Base-by-base conservation (phyloP, 2,888 invertebrate genomes). In the Frankliniella intonsa region DNA sequence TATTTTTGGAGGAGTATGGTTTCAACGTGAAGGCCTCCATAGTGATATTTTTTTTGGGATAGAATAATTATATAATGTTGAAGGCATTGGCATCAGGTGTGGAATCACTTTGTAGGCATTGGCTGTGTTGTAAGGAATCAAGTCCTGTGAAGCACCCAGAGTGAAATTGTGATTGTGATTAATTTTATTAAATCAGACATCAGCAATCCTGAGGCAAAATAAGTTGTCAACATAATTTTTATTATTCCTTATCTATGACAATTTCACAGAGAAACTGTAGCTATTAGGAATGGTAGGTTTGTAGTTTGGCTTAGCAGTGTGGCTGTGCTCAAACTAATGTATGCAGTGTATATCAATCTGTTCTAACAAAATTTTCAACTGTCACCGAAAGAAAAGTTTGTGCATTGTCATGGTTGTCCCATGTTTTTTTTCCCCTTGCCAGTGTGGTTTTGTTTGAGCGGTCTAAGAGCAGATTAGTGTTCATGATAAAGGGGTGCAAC, bases 121-220 rank as follows among this genome's bases (percentile, higher is more conserved):
- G 69, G 69, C 69, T 76, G 69, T 76, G 69, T 76, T 76, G 69
- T 76, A 25, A 76, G 69, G 69, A 22, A 76, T 76, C 69, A 76
- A 76, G 69, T 76, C 25, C 69, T 22, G 69, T 76, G 69, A 76
- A 76, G 25, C 69, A 76, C 22, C 69, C 25, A 22, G 22, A 76
- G 69, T 76, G 69, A 76, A 76, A 76, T 76, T 76, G 69, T 76
- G 69, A 22, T 25, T 76, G 69, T 76, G 22, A 22, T 76, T 76
- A 22, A 22, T 69, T 17, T 55, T 17, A 55, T 55, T 14, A 51
- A 51, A 14, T 51, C n/a, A n/a, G n/a, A 38, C 38, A 38, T 38
- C 38, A 3, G 38, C 38, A 38, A 38, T 38, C 38, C 38, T 38
- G 38, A 38, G 38, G 38, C 38, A 38, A 38, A 38, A 38, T 38